These are phyloP conservation scores for Lepus europaeus DNA, from an alignment of 2,113 vertebrate genomes.

Conservation along the genomic window DNA sequence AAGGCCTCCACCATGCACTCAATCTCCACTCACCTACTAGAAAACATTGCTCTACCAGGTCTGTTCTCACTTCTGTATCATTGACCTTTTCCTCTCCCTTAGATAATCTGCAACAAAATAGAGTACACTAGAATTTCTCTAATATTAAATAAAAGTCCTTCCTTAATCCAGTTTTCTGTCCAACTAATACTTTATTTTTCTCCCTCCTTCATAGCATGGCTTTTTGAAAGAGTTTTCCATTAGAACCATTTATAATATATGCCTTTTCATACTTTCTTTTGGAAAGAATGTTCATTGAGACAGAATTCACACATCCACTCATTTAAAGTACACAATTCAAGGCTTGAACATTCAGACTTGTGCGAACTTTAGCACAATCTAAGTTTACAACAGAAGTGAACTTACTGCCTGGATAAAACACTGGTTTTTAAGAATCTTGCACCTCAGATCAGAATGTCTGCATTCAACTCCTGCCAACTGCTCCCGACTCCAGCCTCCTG, in stretches of 20 bases:
- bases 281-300: background rate
- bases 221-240: background rate
- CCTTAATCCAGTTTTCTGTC: background rate
- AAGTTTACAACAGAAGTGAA: constrained; percentile 1
- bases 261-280: background rate
- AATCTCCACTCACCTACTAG: background rate
- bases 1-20: background rate
- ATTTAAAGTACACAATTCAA: background rate
- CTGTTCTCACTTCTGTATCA: background rate
- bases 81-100: background rate
- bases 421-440: too few relatives aligned
- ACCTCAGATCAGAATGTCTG: too few relatives aligned
- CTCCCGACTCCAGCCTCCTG: too few relatives aligned
- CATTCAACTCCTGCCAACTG: too few relatives aligned
- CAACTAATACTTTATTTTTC: background rate
- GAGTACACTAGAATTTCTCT: background rate
- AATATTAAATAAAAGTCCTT: background rate
- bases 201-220: background rate
- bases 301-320: background rate
- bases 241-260: background rate
- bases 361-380: background rate
- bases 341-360: background rate
- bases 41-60: background rate
- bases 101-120: background rate
- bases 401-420: too few relatives aligned